Evolutionary conservation across 2,888 invertebrate genomes (phyloP), one percentile per base, ranked within the genome.

Genomic region (Drosophila recens): DNA sequence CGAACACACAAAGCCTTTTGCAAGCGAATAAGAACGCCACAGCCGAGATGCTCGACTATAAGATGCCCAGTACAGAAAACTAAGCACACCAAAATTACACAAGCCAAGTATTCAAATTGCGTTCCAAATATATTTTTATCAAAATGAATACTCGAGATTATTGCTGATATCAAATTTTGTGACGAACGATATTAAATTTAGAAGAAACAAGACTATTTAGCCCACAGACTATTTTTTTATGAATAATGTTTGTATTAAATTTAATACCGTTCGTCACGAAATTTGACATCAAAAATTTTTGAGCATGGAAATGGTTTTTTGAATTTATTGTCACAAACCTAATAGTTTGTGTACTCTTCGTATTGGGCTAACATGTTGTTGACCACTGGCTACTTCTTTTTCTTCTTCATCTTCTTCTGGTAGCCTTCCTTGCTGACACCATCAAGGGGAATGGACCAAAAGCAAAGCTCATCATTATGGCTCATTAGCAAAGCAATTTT

Each of bases 401-500:
- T 54, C 49, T 34, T 4, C 27, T 42, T 15, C 49, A 30, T 4
- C 27, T 36, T 15, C 42, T 33, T 36, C 20, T 13, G 23, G 6
- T 45, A 8, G 45, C 13, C 20, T 13, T 45, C 8, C n/a, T 27
- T 56, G 74, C 74, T 73, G 72, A 63, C 69, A 75, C 64, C 68
- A 57, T 49, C 36, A 43, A 54, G 13, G 54, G 54, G 62, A 49
- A 52, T 27, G 5, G 42, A 53, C 59, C 53, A 64, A 63, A 72
- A 67, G 66, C 81, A 75, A 79, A 82, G 79, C 90, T 86, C 87
- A 81, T 88, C 89, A 88, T 90, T 86, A 88, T 87, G 90, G 89
- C 89, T 87, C 87, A 87, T 87, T 87, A 87, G 87, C 81, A 90
- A 76, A 86, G 89, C 83, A 88, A 90, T 90, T 90, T 90, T 72